Percentiles rank a stretch among this genome's conserved stretches.
Conservation (phyloP, 2,888 invertebrate species). For the Cheilosia pagana region DNA sequence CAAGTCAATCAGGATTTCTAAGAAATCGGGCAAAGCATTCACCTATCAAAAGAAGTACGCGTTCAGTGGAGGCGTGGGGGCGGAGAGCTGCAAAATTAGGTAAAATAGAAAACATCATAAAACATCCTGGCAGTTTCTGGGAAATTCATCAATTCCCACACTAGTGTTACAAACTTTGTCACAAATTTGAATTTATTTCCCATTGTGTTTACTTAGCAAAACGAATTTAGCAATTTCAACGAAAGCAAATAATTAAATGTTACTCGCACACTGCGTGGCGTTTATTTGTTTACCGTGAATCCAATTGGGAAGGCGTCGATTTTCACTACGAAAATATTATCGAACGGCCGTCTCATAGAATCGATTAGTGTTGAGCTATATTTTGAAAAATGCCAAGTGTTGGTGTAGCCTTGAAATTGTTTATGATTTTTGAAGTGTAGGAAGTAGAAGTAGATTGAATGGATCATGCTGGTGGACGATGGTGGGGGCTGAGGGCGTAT, state of each 20-base stretch:
- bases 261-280: slow-evolving; percentile 29
- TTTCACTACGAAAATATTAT: slow-evolving; percentile 19
- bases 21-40: too few species aligned
- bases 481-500: too few species aligned
- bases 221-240: slow-evolving; percentile 46
- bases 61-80: too few species aligned
- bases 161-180: slow-evolving; percentile 18
- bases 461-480: too few species aligned
- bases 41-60: too few species aligned
- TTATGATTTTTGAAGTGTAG: not conserved
- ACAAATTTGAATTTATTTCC: slow-evolving; percentile 33
- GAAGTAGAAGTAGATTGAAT: too few species aligned
- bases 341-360: slow-evolving; percentile 3
- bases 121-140: slow-evolving; percentile 5
- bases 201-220: slow-evolving; percentile 35
- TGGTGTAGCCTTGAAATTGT: slow-evolving; percentile 7
- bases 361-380: not conserved
- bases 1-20: too few species aligned
- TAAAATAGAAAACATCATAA: not conserved
- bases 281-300: slow-evolving; percentile 45
- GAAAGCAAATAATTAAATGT: slow-evolving; percentile 61
- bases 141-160: slow-evolving; percentile 34
- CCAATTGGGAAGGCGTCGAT: slow-evolving; percentile 8
- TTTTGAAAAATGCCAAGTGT: not conserved
- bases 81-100: too few species aligned